Percentiles rank a stretch among this genome's conserved stretches.
These are phyloP conservation scores for Sogatella furcifera DNA, from an alignment of 1,140 invertebrate genomes.

Conservation along the genomic window DNA sequence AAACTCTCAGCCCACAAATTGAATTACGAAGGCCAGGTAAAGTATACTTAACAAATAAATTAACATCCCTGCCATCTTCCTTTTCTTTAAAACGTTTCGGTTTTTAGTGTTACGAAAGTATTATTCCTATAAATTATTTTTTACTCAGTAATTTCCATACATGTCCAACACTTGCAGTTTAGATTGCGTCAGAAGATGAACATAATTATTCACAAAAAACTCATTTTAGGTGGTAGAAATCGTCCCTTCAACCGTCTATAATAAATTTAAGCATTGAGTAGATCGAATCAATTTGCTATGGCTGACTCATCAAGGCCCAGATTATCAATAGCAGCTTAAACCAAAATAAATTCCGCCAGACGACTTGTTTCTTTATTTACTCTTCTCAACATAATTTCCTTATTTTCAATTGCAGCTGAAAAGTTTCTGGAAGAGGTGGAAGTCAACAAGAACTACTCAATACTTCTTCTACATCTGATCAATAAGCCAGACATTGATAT, in stretches of 20 bases:
- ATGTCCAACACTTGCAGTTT: too few species aligned
- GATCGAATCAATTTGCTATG: too few species aligned
- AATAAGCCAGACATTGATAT: slow-evolving; percentile 66
- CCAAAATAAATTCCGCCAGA: not conserved
- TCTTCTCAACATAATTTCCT: not conserved
- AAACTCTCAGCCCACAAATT: slow-evolving; percentile 79
- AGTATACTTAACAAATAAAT: not conserved
- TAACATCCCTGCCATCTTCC: not conserved
- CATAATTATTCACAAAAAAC: too few species aligned
- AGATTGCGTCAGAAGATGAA: too few species aligned
- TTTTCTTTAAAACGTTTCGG: not conserved
- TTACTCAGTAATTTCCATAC: too few species aligned
- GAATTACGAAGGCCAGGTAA: slow-evolving; percentile 72
- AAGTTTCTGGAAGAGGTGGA: slow-evolving; percentile 86
- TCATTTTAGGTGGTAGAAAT: too few species aligned
- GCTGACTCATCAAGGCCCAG: too few species aligned
- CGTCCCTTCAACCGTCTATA: too few species aligned
- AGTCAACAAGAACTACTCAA: slow-evolving; percentile 80
- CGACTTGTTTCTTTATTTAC: not conserved
- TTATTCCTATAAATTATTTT: too few species aligned
- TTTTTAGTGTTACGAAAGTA: not conserved
- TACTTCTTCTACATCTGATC: slow-evolving; percentile 74
- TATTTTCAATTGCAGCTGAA: slow-evolving; percentile 59
- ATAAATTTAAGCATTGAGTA: too few species aligned
- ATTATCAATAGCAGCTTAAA: too few species aligned